A percentile compares a stretch with the other conserved stretches of the same genome.
These are phyloP conservation scores for Lagria hirta DNA, from an alignment of 2,888 invertebrate species.

Conservation along the genomic window DNA sequence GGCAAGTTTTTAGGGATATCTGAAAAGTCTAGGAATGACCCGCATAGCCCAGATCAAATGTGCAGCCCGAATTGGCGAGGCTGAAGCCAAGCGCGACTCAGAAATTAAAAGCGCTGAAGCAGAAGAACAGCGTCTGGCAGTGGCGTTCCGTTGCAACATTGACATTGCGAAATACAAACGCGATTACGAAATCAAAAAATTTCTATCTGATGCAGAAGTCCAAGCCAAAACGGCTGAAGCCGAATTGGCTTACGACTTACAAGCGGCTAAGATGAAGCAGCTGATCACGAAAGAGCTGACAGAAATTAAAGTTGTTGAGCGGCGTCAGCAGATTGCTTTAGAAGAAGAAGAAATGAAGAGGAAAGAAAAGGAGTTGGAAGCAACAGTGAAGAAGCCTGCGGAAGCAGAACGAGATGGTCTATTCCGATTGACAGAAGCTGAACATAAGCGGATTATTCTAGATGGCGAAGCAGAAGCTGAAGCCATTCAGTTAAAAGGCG, in stretches of 20 bases:
- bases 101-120: slow-evolving; percentile 93
- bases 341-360: slow-evolving; percentile 96
- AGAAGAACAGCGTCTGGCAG: slow-evolving; percentile 94
- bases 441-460: slow-evolving; percentile 81
- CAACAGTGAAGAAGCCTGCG: slow-evolving; percentile 89
- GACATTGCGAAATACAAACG: slow-evolving; percentile 96
- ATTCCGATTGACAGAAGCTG: slow-evolving; percentile 94
- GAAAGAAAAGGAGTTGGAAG: slow-evolving; percentile 88
- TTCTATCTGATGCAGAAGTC: slow-evolving; percentile 95
- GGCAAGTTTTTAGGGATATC: slow-evolving; percentile 84
- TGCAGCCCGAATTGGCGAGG: slow-evolving; percentile 96
- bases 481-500: slow-evolving; percentile 80
- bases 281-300: slow-evolving; percentile 91
- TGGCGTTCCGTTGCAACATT: slow-evolving; percentile 91
- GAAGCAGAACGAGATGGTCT: slow-evolving; percentile 91
- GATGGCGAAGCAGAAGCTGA: slow-evolving; percentile 97
- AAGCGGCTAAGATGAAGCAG: slow-evolving; percentile 95
- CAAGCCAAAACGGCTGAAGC: slow-evolving; percentile 93
- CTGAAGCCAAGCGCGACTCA: slow-evolving; percentile 91
- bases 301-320: slow-evolving; percentile 73
- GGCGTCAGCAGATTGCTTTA: slow-evolving; percentile 83
- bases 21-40: slow-evolving; percentile 93
- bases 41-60: slow-evolving; percentile 93
- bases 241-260: slow-evolving; percentile 89
- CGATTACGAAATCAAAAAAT: slow-evolving; percentile 96